These are phyloP conservation scores for Notarius lentiginosus DNA, from an alignment of 2,113 vertebrate species.

Conservation along the genomic window DNA sequence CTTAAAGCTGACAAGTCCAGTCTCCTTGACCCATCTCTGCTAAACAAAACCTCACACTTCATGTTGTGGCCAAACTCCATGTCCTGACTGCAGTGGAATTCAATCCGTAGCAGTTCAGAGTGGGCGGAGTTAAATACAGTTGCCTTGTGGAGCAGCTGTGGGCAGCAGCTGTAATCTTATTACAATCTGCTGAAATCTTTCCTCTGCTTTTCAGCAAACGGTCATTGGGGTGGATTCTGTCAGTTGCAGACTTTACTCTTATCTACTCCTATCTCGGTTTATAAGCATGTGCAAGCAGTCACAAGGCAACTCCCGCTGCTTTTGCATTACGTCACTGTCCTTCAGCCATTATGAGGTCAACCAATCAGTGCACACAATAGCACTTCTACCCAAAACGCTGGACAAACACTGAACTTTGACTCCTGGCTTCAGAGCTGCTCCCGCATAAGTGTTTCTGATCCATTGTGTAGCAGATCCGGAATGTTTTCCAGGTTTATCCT, in stretches of 20 bases:
- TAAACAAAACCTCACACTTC: background rate
- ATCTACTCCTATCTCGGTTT: conserved; percentile 20
- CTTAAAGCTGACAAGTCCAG: background rate
- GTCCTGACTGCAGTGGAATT: conserved; percentile 10
- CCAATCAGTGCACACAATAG: conserved; percentile 2
- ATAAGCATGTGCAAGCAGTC: conserved; percentile 1
- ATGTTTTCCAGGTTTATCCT: conserved; percentile 56
- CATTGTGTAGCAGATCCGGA: conserved; percentile 64
- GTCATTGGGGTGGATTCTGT: background rate
- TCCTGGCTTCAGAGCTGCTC: background rate
- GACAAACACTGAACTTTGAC: conserved; percentile 18
- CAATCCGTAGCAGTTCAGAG: conserved; percentile 15
- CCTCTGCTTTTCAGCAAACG: background rate
- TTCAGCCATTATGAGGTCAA: conserved; percentile 1
- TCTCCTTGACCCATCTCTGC: no score
- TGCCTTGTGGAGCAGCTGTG: background rate
- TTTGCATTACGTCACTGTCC: conserved; percentile 45
- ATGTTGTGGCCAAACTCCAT: conserved; percentile 2
- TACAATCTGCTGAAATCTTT: background rate
- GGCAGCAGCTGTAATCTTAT: conserved; percentile 4
- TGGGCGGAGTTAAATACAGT: conserved; percentile 1
- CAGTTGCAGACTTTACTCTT: conserved; percentile 7
- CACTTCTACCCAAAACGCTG: background rate
- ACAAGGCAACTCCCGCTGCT: conserved; percentile 12
- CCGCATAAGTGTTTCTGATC: conserved; percentile 28